These are phyloP conservation scores for Hypsopygia costalis DNA, from an alignment of 2,888 invertebrate species.

Conservation along the genomic window DNA sequence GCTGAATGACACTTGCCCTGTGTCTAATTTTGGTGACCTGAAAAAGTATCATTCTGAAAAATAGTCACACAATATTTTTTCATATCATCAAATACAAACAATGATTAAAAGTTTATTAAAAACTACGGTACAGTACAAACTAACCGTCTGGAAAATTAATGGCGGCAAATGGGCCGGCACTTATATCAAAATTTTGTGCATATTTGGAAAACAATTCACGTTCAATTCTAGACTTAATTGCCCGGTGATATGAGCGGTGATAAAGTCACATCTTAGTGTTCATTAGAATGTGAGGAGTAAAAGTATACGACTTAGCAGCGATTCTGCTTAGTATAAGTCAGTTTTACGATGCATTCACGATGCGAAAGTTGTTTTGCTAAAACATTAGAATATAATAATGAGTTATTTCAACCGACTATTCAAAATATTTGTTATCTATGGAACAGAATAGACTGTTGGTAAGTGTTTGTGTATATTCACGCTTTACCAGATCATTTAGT, in stretches of 20 bases:
- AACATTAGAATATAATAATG: neutral
- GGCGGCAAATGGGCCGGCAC: neutral
- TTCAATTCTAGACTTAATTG: conserved; percentile 1
- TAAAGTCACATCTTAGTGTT: neutral
- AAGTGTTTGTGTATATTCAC: neutral
- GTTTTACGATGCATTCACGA: conserved; percentile 15
- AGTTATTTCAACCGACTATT: conserved; percentile 2
- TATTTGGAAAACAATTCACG: neutral
- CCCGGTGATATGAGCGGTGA: neutral
- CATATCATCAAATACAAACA: too few relatives aligned
- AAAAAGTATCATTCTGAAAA: too few relatives aligned
- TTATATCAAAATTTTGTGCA: neutral
- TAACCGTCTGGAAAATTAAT: conserved; percentile 5
- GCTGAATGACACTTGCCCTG: too few relatives aligned
- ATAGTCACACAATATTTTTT: too few relatives aligned
- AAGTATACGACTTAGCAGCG: conserved; percentile 5
- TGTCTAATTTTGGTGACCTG: too few relatives aligned
- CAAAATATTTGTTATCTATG: neutral
- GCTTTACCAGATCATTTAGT: too few relatives aligned
- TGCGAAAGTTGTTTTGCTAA: conserved; percentile 12
- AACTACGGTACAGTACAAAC: neutral
- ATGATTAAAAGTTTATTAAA: too few relatives aligned
- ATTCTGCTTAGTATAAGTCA: conserved; percentile 2
- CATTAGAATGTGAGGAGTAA: conserved; percentile 4
- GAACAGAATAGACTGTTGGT: neutral